Conservation (phyloP, 2,113 vertebrate genomes). For the Rhinolophus ferrumequinum region DNA sequence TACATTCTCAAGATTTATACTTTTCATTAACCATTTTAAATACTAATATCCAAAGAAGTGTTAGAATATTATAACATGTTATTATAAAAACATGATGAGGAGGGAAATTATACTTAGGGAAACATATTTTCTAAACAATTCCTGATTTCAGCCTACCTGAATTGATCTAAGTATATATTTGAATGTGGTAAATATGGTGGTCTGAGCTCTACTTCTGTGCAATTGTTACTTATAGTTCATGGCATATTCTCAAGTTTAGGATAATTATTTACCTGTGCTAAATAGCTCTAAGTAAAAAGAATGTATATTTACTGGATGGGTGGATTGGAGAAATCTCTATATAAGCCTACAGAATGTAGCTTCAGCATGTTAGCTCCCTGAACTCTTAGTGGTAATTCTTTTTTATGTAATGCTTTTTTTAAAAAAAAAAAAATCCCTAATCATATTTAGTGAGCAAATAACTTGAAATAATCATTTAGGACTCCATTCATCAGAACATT, state of each 20-base stretch:
- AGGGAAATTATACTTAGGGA: background rate
- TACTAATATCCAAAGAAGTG: background rate
- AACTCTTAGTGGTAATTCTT: background rate
- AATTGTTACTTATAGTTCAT: background rate
- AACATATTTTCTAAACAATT: background rate
- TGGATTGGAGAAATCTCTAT: background rate
- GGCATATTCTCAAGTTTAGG: background rate
- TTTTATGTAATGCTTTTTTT: background rate
- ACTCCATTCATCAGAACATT: slow-evolving; percentile 34
- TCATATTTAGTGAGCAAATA: slow-evolving; percentile 49
- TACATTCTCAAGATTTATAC: background rate
- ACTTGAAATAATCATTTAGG: slow-evolving; percentile 54
- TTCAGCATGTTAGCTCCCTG: background rate
- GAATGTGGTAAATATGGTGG: background rate
- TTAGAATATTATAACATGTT: background rate
- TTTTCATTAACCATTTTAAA: background rate
- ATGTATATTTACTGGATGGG: background rate
- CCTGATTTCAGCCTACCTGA: background rate
- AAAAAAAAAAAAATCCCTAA: background rate
- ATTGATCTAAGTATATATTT: background rate
- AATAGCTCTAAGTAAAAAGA: slow-evolving; percentile 11
- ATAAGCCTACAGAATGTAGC: background rate
- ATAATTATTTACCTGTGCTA: background rate
- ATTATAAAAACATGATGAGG: background rate
- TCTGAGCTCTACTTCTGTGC: background rate